Conservation (phyloP, 2,113 vertebrate species). For the Prinia subflava region DNA sequence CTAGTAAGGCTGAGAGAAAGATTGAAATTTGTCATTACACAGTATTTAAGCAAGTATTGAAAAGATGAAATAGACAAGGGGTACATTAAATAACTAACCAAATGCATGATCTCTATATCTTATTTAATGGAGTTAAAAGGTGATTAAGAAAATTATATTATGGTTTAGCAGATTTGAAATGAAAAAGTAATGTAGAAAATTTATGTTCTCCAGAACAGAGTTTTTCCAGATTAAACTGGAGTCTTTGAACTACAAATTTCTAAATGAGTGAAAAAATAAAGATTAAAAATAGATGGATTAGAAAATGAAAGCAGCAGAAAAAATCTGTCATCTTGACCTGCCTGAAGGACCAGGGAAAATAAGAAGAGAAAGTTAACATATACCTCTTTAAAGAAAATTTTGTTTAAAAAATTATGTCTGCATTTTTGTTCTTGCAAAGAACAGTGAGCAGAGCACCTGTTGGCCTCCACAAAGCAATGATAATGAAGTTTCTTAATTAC, state of each 20-base stretch:
- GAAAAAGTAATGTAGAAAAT: background rate
- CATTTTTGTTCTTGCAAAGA: background rate
- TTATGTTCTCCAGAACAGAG: background rate
- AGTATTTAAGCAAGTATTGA: background rate
- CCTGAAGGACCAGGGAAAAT: background rate
- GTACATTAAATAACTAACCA: background rate
- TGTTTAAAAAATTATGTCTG: background rate
- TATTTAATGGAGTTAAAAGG: background rate
- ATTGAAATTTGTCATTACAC: background rate
- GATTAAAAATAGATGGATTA: background rate
- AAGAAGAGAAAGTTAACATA: background rate
- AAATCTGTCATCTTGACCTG: background rate
- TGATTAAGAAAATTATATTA: background rate
- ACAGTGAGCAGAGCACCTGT: background rate
- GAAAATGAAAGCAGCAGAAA: background rate
- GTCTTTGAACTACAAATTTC: background rate
- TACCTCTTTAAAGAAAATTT: background rate
- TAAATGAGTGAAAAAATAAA: background rate
- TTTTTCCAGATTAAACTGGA: background rate
- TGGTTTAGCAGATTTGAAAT: background rate
- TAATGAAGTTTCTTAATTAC: conserved; percentile 22
- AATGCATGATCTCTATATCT: background rate
- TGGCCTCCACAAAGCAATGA: background rate
- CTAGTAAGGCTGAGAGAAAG: background rate
- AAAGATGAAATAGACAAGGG: background rate